Conservation (phyloP, 2,888 invertebrate species). For the Ophion ventricosus region DNA sequence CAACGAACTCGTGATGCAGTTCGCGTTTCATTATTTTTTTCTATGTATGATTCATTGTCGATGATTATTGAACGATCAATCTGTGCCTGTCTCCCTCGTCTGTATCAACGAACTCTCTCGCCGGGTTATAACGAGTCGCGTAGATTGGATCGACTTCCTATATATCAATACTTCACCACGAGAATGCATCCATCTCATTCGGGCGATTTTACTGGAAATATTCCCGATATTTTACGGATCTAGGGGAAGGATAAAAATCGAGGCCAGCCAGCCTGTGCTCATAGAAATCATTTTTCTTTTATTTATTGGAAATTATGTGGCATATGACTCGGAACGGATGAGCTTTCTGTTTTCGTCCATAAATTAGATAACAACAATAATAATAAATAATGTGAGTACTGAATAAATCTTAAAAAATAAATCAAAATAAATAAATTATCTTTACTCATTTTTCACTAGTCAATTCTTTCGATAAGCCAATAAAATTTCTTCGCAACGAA, state of each 20-base stretch:
- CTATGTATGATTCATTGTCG: constrained; percentile 33
- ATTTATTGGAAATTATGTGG: not conserved
- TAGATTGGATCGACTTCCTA: not conserved
- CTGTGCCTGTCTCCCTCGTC: constrained; percentile 17
- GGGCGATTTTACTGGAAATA: too few relatives aligned
- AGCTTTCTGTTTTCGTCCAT: too few relatives aligned
- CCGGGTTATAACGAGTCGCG: not conserved
- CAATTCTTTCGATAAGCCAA: not conserved
- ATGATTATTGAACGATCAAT: constrained; percentile 55
- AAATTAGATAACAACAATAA: not conserved
- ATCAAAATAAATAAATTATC: not conserved
- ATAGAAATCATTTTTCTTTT: not conserved
- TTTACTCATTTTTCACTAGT: not conserved
- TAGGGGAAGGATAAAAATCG: too few relatives aligned
- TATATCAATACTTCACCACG: too few relatives aligned
- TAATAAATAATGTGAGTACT: not conserved
- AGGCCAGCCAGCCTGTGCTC: too few relatives aligned
- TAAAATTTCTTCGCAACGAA: not conserved
- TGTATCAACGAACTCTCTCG: constrained; percentile 6
- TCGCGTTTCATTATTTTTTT: constrained; percentile 40
- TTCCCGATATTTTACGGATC: too few relatives aligned
- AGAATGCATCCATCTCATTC: too few relatives aligned
- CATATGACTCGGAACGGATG: too few relatives aligned
- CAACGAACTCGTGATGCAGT: constrained; percentile 15
- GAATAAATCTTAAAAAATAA: not conserved